Evolutionary conservation across 2,888 invertebrate genomes (phyloP).

Genomic region (Callimorpha dominula): DNA sequence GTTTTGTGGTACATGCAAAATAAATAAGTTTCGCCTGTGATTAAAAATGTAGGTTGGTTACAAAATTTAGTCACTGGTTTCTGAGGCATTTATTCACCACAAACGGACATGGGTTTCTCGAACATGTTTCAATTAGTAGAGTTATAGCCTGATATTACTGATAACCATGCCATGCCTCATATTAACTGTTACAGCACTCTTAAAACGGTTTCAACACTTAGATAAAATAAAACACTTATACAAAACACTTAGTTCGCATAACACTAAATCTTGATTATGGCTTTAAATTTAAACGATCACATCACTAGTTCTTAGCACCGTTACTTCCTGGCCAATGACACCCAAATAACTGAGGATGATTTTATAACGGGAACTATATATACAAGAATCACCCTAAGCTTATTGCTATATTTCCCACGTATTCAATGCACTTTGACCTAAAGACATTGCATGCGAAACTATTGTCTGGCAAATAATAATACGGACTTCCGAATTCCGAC

Average conservation of each 20-base stretch:
- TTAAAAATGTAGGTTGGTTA: background rate
- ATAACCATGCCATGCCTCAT: background rate
- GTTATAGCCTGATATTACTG: background rate
- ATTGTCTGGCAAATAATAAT: slow-evolving; percentile 72
- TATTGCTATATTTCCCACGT: slow-evolving; percentile 72
- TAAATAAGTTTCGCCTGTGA: too few relatives aligned
- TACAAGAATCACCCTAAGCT: slow-evolving; percentile 74
- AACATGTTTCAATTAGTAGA: background rate
- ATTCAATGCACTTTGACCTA: slow-evolving; percentile 74
- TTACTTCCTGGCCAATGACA: slow-evolving; percentile 78
- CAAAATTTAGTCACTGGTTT: background rate
- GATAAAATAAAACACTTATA: background rate
- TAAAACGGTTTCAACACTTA: background rate
- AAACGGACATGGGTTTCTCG: slow-evolving; percentile 1
- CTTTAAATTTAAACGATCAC: slow-evolving; percentile 7
- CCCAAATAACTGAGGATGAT: slow-evolving; percentile 73
- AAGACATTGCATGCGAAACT: slow-evolving; percentile 71
- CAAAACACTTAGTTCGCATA: background rate
- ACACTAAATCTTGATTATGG: background rate
- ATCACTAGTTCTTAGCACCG: slow-evolving; percentile 37
- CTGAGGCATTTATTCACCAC: background rate
- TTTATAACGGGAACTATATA: slow-evolving; percentile 71
- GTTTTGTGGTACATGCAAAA: slow-evolving; percentile 8
- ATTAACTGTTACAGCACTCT: background rate
- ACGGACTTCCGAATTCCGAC: slow-evolving; percentile 64